Conservation (phyloP, 2,113 vertebrate species). For the Gasterosteus nipponicus region DNA sequence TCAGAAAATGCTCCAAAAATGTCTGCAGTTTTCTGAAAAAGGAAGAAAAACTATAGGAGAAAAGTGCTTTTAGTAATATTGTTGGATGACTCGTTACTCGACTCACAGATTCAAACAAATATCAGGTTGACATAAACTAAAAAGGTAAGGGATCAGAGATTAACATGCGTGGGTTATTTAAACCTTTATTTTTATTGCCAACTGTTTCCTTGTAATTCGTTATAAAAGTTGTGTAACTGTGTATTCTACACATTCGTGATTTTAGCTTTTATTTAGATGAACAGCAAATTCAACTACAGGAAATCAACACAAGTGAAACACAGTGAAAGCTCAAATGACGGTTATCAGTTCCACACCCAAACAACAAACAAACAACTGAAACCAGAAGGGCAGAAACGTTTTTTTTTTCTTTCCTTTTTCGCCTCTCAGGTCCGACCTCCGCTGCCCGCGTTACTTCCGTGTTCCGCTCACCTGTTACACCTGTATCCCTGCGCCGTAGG, state of each 20-base stretch:
- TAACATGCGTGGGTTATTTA: too few relatives aligned
- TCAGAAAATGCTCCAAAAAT: neutral
- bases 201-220: neutral
- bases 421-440: constrained; percentile 55
- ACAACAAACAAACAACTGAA: constrained; percentile 5
- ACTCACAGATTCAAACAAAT: neutral
- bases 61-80: neutral
- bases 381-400: constrained; percentile 23
- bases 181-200: neutral
- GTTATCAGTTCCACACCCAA: constrained; percentile 35
- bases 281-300: too few relatives aligned
- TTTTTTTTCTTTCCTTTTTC: neutral
- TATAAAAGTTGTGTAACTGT: too few relatives aligned
- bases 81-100: neutral
- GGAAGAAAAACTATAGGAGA: neutral
- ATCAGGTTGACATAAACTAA: neutral
- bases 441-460: constrained; percentile 72
- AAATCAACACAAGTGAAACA: neutral
- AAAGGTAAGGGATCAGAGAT: neutral
- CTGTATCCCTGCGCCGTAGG: constrained; percentile 68
- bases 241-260: too few relatives aligned
- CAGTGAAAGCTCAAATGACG: neutral
- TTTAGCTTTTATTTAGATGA: too few relatives aligned
- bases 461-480: constrained; percentile 78
- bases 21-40: too few relatives aligned